These are phyloP conservation scores for Piaya cayana DNA, from an alignment of 2,113 vertebrate genomes.

Conservation along the genomic window DNA sequence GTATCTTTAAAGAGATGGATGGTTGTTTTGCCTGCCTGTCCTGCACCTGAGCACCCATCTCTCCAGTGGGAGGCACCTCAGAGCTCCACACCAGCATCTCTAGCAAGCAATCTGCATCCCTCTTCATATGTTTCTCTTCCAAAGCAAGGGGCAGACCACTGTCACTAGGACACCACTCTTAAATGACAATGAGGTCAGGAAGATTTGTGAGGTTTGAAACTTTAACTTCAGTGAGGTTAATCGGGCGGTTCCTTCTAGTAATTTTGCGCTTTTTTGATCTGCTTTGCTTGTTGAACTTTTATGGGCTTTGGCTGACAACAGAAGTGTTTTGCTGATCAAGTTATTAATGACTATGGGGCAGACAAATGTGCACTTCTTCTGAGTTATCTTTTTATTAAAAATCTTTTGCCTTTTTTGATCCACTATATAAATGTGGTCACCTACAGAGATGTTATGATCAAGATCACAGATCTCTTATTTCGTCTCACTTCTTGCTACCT, in stretches of 20 bases:
- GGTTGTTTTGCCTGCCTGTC: not conserved
- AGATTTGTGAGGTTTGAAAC: not conserved
- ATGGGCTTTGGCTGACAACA: not conserved
- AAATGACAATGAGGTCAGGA: not conserved
- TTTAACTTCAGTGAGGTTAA: not conserved
- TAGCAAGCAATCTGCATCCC: not conserved
- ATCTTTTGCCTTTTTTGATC: not conserved
- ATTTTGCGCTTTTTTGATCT: not conserved
- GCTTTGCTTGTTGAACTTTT: not conserved
- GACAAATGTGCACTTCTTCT: not conserved
- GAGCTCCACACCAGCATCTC: not conserved
- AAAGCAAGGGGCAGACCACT: not conserved
- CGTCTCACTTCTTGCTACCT: not conserved
- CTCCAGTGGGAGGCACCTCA: not conserved
- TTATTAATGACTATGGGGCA: not conserved
- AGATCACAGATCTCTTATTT: not conserved
- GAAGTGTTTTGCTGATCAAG: not conserved
- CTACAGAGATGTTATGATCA: not conserved
- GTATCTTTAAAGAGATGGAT: not conserved
- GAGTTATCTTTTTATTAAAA: not conserved
- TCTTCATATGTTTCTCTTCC: not conserved
- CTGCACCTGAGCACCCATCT: not conserved
- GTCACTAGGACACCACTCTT: not conserved
- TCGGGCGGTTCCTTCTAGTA: not conserved
- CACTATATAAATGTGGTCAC: not conserved